Conservation (phyloP, 2,113 vertebrate species). For the Polypterus senegalus region DNA sequence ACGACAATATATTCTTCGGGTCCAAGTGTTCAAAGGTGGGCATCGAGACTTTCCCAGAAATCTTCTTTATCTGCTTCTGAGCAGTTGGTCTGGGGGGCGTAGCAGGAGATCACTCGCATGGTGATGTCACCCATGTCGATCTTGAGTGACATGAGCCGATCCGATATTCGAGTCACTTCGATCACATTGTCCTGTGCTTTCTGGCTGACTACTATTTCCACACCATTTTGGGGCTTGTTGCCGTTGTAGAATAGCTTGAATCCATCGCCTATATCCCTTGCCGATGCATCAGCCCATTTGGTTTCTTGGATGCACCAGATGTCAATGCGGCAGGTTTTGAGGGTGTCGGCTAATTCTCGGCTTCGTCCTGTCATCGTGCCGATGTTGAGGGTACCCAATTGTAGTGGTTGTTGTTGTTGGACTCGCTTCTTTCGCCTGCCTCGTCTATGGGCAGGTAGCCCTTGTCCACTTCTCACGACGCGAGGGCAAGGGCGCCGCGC, state of each 20-base stretch:
- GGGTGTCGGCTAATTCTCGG: slow-evolving; percentile 1
- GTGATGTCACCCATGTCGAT: not conserved
- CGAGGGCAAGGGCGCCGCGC: too few species aligned
- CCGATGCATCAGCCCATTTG: slow-evolving; percentile 1
- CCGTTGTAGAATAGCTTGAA: slow-evolving; percentile 6
- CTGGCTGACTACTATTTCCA: not conserved
- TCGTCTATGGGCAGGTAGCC: too few species aligned
- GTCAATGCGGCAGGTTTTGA: slow-evolving; percentile 2
- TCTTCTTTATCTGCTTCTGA: too few species aligned
- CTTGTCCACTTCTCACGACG: too few species aligned
- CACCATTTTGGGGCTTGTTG: too few species aligned
- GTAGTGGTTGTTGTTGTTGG: too few species aligned
- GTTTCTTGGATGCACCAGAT: slow-evolving; percentile 7
- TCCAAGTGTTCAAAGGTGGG: too few species aligned
- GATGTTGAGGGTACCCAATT: too few species aligned
- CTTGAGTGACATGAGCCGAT: slow-evolving; percentile 5
- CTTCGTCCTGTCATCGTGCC: not conserved
- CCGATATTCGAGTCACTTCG: not conserved
- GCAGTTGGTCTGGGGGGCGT: too few species aligned
- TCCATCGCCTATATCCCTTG: slow-evolving; percentile 6
- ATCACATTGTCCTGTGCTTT: slow-evolving; percentile 1
- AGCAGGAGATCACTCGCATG: not conserved
- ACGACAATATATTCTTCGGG: too few species aligned
- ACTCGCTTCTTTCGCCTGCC: too few species aligned
- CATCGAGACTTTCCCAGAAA: too few species aligned